phyloP scores from a whole-genome alignment of 2,888 invertebrate species.

The Cordilura impudica region DNA sequence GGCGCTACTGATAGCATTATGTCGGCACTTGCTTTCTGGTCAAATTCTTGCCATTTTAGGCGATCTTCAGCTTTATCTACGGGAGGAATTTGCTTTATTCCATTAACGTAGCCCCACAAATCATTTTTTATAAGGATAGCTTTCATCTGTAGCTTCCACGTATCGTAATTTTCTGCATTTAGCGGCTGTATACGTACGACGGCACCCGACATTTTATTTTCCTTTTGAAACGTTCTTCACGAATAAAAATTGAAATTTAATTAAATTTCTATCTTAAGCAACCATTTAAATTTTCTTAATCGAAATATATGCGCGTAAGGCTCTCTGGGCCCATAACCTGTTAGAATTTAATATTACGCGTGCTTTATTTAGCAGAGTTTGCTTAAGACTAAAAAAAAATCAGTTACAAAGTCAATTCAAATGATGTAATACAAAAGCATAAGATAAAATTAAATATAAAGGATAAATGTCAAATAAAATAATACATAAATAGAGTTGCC shows the following conservation, averaged over 20 bases:
- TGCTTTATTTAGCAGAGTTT: too few relatives aligned
- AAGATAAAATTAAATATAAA: too few relatives aligned
- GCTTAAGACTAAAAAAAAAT: too few relatives aligned
- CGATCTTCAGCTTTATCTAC: neutral
- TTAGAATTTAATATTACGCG: too few relatives aligned
- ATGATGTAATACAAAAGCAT: too few relatives aligned
- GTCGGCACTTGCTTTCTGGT: conserved; percentile 63
- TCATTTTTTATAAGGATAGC: conserved; percentile 56
- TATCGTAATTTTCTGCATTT: conserved; percentile 58
- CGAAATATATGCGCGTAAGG: too few relatives aligned
- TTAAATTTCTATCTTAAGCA: too few relatives aligned
- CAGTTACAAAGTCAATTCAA: too few relatives aligned
- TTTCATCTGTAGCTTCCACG: conserved; percentile 61
- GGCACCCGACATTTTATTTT: conserved; percentile 7
- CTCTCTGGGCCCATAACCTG: conserved; percentile 15
- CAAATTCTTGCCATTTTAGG: conserved; percentile 60
- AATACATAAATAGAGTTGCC: too few relatives aligned
- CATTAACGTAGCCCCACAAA: conserved; percentile 53
- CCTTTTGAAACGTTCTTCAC: conserved; percentile 38
- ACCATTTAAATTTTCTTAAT: too few relatives aligned
- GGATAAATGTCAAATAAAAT: too few relatives aligned
- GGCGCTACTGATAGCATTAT: conserved; percentile 63
- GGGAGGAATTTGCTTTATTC: conserved; percentile 4
- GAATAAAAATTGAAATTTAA: conserved; percentile 39
- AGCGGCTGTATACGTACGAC: conserved; percentile 49